Conservation (phyloP, 2,797 vertebrate species). For the Bovichtus diacanthus region DNA sequence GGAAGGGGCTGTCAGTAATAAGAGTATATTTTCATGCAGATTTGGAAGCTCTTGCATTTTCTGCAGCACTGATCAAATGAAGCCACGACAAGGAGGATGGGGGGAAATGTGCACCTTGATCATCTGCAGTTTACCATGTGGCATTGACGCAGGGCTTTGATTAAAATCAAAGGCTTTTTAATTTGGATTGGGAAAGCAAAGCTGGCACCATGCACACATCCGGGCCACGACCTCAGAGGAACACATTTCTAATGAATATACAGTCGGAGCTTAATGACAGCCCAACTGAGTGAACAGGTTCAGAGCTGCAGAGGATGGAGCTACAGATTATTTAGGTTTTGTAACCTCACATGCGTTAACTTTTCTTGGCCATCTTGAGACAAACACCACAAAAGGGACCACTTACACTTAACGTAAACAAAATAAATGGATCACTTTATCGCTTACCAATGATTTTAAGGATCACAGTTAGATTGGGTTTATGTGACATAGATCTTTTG, state of each 20-base stretch:
- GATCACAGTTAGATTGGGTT: not conserved
- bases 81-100: constrained; percentile 57
- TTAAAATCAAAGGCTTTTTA: constrained; percentile 79
- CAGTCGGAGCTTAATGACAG: constrained; percentile 7
- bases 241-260: constrained; percentile 28
- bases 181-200: constrained; percentile 63
- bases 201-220: constrained; percentile 44
- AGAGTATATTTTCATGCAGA: constrained; percentile 84
- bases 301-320: not conserved
- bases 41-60: constrained; percentile 75
- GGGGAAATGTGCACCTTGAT: constrained; percentile 82
- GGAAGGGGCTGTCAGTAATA: constrained; percentile 40
- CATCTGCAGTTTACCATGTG: constrained; percentile 68
- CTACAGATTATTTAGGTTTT: not conserved
- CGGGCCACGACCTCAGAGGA: constrained; percentile 33
- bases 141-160: constrained; percentile 76
- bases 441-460: not conserved
- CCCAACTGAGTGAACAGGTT: not conserved
- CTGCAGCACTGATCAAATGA: constrained; percentile 77
- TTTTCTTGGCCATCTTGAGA: constrained; percentile 4
- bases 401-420: too few species aligned
- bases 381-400: not conserved
- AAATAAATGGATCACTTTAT: constrained; percentile 7
- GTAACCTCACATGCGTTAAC: not conserved
- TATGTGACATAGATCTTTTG: not conserved